A percentile compares a stretch with the other conserved stretches of the same genome.
phyloP scores from a whole-genome alignment of 1,140 invertebrate species.

The Andricus grossulariae region DNA sequence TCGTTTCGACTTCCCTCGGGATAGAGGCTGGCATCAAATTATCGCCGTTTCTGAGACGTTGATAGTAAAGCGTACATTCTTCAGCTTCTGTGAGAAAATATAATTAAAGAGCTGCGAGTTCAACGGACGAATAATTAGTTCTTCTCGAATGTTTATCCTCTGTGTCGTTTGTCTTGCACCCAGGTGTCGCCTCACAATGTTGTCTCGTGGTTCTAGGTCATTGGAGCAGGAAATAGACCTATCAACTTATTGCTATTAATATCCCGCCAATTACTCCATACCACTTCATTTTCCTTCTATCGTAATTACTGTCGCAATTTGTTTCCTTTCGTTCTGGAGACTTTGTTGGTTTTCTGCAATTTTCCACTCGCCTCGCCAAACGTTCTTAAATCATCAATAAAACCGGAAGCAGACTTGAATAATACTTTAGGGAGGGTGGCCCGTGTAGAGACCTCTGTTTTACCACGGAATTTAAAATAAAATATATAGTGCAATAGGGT shows the following conservation, averaged over 20 bases:
- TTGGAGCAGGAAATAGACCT: conserved; percentile 15
- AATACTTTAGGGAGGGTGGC: too few relatives aligned
- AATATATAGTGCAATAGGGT: too few relatives aligned
- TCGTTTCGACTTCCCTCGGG: too few relatives aligned
- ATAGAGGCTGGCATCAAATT: conserved; percentile 37
- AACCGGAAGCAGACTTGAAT: too few relatives aligned
- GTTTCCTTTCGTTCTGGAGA: background rate
- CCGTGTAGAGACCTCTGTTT: too few relatives aligned
- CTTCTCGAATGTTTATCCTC: background rate
- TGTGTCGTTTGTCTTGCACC: background rate
- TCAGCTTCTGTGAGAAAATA: conserved; percentile 24
- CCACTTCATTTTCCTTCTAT: background rate
- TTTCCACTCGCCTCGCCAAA: too few relatives aligned
- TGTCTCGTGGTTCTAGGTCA: conserved; percentile 21
- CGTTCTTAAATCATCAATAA: too few relatives aligned
- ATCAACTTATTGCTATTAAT: background rate
- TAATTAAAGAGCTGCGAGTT: conserved; percentile 23
- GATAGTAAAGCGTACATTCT: conserved; percentile 3
- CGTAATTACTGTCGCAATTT: background rate
- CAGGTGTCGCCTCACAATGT: conserved; percentile 19
- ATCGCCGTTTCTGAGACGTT: conserved; percentile 31
- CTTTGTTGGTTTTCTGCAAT: too few relatives aligned
- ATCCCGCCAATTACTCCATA: conserved; percentile 8
- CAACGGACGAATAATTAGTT: conserved; percentile 26
- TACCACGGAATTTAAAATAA: too few relatives aligned